Percentiles rank a stretch among this genome's conserved stretches.
These are phyloP conservation scores for Rhinolophus ferrumequinum DNA, from an alignment of 2,113 vertebrate genomes.

Conservation along the genomic window DNA sequence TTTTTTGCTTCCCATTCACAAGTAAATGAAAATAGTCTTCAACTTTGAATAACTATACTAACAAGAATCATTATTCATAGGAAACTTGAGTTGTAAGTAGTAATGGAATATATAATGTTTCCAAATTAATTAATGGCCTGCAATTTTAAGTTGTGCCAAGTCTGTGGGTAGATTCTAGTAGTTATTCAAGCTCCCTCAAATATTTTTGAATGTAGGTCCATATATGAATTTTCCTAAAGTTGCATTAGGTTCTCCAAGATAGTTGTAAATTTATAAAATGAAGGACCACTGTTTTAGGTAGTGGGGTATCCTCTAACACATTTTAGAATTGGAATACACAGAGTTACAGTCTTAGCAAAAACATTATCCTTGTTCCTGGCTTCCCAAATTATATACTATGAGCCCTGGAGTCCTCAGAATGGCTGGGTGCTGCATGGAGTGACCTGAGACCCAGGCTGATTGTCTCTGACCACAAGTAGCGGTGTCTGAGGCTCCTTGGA, in stretches of 20 bases:
- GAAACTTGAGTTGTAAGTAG: neutral
- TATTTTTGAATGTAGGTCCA: neutral
- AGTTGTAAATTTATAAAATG: neutral
- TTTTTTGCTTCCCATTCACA: neutral
- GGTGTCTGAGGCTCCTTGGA: neutral
- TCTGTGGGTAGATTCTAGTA: neutral
- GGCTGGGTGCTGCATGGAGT: neutral
- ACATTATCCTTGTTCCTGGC: neutral
- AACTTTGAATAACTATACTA: neutral
- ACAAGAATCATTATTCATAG: neutral
- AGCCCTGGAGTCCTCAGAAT: neutral
- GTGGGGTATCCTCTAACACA: neutral
- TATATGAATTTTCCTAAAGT: neutral
- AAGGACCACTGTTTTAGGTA: neutral
- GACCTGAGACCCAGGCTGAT: neutral
- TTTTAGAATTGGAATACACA: neutral
- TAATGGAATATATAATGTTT: neutral
- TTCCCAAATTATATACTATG: neutral
- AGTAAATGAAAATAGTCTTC: neutral
- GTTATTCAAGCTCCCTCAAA: neutral
- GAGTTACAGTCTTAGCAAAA: neutral
- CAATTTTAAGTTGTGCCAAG: neutral
- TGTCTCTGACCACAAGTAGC: neutral
- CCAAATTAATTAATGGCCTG: neutral
- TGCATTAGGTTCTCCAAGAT: neutral